Base-by-base conservation (phyloP, 1,140 invertebrate species). In the Theocolax elegans region DNA sequence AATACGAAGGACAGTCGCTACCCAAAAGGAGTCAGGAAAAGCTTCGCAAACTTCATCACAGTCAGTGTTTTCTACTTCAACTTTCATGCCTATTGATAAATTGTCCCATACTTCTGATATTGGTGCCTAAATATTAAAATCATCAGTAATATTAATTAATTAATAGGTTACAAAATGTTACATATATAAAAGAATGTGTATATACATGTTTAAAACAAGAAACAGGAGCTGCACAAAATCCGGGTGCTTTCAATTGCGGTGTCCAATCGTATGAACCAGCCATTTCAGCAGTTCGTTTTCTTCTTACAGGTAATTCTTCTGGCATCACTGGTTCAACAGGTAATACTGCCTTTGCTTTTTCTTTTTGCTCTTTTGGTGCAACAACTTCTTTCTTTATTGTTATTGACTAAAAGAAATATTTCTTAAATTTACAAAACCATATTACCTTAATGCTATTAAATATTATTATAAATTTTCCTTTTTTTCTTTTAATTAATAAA, bases 21-120 rank as follows among this genome's bases (percentile, higher is more conserved):
- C 96, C 96, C 96, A 99, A 85, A 95, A 97, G 12, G 93, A 95
- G 77, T 95, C 92, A 40, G 92, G 91, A 75, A 90, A 92, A 79
- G 87, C 91, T 71, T 93, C 92, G 21, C 91, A 91, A 70, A 91
- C 88, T 79, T 91, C 92, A 80, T 94, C 93, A 81, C 91, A 93
- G 83, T 97, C 95, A 12, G 91, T 93, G 85, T 97, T 97, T 79
- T 95, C 93, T 1, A 97, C 95, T 87, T 98, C 96, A 0, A 97
- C 93, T 86, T 98, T 97, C 93, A 98, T 97, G 19, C 95, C 95
- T 67, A 95, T 92, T 72, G 93, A 93, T 66, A 97, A 94, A 77
- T 93, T 95, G 74, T 97, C 94, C 96, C 96, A 99, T 81, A 94
- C 93, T 76, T 97, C 94, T 68, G 92, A 90, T 80, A 97, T 91